A percentile compares a stretch with the other conserved stretches of the same genome.
These are phyloP conservation scores for Whitmania pigra DNA, from an alignment of 1,140 invertebrate species.

Conservation along the genomic window DNA sequence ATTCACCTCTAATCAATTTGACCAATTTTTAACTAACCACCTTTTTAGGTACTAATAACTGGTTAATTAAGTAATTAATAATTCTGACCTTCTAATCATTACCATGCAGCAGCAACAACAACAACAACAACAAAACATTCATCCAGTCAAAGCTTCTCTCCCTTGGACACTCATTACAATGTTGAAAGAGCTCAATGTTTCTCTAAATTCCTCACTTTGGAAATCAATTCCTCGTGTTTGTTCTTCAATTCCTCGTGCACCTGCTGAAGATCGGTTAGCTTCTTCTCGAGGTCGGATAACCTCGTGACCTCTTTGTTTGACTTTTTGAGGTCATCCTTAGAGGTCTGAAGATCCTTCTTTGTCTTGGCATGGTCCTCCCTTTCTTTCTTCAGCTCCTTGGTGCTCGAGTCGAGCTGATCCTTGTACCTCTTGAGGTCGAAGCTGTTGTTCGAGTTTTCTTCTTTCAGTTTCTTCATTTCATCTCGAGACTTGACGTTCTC, in stretches of 20 bases:
- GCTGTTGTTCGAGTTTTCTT: not conserved
- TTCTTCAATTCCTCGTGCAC: not conserved
- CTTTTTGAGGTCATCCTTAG: conserved; percentile 6
- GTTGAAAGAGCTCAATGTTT: not conserved
- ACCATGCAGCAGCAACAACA: too few relatives aligned
- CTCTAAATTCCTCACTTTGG: not conserved
- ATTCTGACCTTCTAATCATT: too few relatives aligned
- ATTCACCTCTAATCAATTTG: too few relatives aligned
- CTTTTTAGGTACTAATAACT: too few relatives aligned
- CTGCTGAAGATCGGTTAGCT: not conserved
- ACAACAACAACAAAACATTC: too few relatives aligned
- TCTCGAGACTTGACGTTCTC: not conserved
- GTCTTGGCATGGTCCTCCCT: not conserved
- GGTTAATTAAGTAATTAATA: too few relatives aligned
- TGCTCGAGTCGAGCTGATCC: not conserved
- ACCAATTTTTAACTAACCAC: too few relatives aligned
- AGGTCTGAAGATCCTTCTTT: conserved; percentile 2
- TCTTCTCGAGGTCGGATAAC: not conserved
- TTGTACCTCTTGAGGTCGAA: not conserved
- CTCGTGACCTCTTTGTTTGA: not conserved
- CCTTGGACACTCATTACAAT: not conserved
- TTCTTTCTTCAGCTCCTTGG: conserved; percentile 1
- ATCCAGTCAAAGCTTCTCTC: not conserved
- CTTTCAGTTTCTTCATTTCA: not conserved
- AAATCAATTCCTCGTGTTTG: not conserved